Percentiles rank a stretch among this genome's conserved stretches.
These are phyloP conservation scores for Lottia scabra DNA, from an alignment of 2,888 invertebrate genomes.

Conservation along the genomic window DNA sequence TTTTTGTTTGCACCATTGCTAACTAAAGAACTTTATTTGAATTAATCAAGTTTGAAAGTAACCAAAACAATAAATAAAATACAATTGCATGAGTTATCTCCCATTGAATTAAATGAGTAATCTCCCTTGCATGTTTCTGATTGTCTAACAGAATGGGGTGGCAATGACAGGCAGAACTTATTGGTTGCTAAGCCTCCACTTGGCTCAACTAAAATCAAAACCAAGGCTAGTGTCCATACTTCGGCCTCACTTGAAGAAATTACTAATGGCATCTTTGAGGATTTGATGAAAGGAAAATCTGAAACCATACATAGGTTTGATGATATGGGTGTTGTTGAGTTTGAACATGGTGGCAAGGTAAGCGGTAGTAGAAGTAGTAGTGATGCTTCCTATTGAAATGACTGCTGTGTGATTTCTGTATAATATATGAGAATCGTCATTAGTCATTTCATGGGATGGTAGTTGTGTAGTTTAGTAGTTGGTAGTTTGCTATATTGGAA, in stretches of 20 bases:
- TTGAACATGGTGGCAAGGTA: conserved; percentile 50
- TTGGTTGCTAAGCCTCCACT: conserved; percentile 38
- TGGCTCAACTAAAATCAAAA: conserved; percentile 34
- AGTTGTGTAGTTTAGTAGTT: conserved; percentile 12
- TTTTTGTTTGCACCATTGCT: too few species aligned
- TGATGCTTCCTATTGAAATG: too few species aligned
- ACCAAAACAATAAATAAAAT: too few species aligned
- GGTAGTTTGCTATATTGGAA: not conserved
- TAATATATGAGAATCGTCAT: not conserved
- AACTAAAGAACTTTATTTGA: too few species aligned
- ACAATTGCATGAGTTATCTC: too few species aligned
- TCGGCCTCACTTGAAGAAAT: conserved; percentile 51
- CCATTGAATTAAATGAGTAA: too few species aligned
- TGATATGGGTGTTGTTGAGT: conserved; percentile 63
- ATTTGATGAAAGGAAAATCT: conserved; percentile 58
- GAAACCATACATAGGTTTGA: conserved; percentile 61
- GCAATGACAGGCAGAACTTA: conserved; percentile 19
- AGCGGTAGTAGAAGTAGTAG: conserved; percentile 23
- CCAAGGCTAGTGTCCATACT: conserved; percentile 28
- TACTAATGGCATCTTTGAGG: conserved; percentile 61
- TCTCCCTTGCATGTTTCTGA: conserved; percentile 25
- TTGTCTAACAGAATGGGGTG: conserved; percentile 32
- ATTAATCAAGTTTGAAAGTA: too few species aligned
- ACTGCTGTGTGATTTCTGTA: too few species aligned
- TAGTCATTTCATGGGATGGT: conserved; percentile 18